Evolutionary conservation across 1,140 invertebrate species (phyloP), one percentile per base, ranked within the genome.

Genomic region (Euwallacea fornicatus): DNA sequence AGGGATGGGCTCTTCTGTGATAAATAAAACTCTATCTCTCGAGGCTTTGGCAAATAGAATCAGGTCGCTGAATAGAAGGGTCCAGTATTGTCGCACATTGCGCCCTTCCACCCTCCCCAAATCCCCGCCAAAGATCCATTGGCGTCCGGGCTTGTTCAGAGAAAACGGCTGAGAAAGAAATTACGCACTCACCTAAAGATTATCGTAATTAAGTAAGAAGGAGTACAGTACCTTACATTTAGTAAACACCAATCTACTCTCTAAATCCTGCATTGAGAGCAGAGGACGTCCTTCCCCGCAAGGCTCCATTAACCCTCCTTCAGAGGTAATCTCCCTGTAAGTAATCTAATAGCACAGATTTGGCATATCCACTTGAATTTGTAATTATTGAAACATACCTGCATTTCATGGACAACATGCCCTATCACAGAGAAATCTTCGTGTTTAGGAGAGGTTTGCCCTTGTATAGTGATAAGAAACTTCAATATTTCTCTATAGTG

Each of bases 111-210:
- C 90, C 66, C 91, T 87, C 8, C 88, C 89, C 15, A 95, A 79
- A 72, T 94, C 92, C 1, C 93, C 92, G 10, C 92, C 92, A 73
- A 94, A 94, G 56, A 95, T 90, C 92, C 92, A 94, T 81, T 93
- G 91, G 68, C 93, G 86, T 7, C 91, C 91, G 50, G 90, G 89
- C 74, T 90, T 89, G 76, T 88, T 90, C 79, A 95, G 83, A 21
- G 89, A 88, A 79, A 95, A 95, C 56, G 93, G 92, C 87, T 89
- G 79, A 84, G 21, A 85, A 42, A 61, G 42, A 61, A 6, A 33
- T 43, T 11, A 42, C 10, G 43, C 0, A 11, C 59, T 7, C 6
- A 61, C 21, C 46, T 10, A 50, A 50, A 50, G 13, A 11, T 50
- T 50, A 13, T 13, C 46, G 2, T 65, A 16, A n/a, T 65, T 33